These are phyloP conservation scores for Psilopsiagon aymara DNA, from an alignment of 2,113 vertebrate species.

Conservation along the genomic window DNA sequence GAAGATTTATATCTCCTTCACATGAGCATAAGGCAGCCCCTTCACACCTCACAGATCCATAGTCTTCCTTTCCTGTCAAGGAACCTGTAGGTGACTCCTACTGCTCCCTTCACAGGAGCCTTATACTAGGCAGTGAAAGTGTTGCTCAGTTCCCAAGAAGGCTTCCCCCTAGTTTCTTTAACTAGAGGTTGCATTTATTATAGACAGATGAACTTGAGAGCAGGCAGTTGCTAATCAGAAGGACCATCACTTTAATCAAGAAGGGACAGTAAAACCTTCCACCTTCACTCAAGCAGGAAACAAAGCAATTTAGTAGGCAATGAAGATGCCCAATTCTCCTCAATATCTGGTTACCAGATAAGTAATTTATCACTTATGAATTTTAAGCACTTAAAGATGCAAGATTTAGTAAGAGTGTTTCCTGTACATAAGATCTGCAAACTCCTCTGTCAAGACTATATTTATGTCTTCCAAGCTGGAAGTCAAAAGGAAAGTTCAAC, in stretches of 20 bases:
- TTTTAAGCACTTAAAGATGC: background rate
- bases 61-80: background rate
- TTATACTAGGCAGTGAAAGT: background rate
- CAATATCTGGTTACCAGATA: background rate
- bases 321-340: background rate
- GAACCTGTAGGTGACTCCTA: background rate
- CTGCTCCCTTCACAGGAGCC: accelerated
- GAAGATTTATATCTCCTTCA: background rate
- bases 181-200: background rate
- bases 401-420: background rate
- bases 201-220: background rate
- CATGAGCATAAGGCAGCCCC: background rate
- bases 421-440: background rate
- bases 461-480: background rate
- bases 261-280: background rate
- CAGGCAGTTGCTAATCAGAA: background rate
- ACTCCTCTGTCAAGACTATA: background rate
- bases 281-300: background rate
- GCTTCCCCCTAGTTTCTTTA: background rate
- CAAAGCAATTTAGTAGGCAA: background rate
- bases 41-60: background rate
- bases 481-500: background rate
- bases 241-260: background rate
- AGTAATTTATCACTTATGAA: background rate
- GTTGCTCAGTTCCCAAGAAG: background rate